These are phyloP conservation scores for Pristionchus arcanus DNA, from an alignment of 2,888 invertebrate species.

Conservation along the genomic window DNA sequence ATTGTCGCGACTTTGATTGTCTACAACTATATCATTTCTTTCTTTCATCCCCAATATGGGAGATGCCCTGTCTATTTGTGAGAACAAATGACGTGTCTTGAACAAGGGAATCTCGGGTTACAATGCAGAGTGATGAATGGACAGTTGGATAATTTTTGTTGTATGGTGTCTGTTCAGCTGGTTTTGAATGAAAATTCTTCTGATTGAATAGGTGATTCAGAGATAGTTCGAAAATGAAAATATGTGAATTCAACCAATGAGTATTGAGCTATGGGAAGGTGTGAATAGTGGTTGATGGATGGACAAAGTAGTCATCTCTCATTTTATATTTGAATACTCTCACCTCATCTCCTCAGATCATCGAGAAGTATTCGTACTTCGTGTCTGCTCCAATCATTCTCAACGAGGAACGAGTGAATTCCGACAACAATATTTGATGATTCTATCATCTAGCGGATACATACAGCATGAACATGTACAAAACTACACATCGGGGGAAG, in stretches of 20 bases:
- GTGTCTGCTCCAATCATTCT: slow-evolving; percentile 93
- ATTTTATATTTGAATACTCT: too few species aligned
- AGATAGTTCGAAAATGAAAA: too few species aligned
- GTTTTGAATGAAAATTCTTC: neutral
- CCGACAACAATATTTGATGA: slow-evolving; percentile 74
- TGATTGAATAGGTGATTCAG: neutral
- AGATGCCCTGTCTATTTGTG: too few species aligned
- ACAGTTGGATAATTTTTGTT: too few species aligned
- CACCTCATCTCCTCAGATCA: slow-evolving; percentile 82
- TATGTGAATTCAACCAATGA: neutral
- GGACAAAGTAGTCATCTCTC: neutral
- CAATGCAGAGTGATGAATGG: too few species aligned
- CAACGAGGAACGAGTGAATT: slow-evolving; percentile 92
- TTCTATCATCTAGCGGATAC: slow-evolving; percentile 17
- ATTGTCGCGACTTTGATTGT: too few species aligned
- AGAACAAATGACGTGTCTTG: too few species aligned
- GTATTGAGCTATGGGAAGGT: neutral
- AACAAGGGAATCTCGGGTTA: too few species aligned
- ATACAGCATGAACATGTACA: neutral
- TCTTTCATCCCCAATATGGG: too few species aligned
- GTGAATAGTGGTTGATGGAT: neutral
- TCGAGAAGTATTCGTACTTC: slow-evolving; percentile 97
- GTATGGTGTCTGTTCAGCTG: too few species aligned
- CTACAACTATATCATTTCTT: too few species aligned
- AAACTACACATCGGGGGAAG: neutral